Conservation (phyloP, 2,888 invertebrate genomes). For the Drosophila kanekoi region DNA sequence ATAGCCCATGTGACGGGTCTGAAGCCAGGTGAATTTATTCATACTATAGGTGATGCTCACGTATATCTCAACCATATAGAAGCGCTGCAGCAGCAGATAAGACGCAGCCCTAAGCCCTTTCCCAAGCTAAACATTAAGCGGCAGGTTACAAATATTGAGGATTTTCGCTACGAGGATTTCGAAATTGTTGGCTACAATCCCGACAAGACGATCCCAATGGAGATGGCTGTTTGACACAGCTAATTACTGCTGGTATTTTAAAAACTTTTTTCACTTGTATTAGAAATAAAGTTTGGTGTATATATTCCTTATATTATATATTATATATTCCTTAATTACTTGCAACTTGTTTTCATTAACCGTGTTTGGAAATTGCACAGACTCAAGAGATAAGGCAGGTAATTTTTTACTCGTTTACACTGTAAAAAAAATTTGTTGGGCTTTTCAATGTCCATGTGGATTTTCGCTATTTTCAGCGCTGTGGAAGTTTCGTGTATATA, state of each 20-base stretch:
- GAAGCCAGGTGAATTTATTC: conserved; percentile 96
- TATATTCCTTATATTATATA: too few species aligned
- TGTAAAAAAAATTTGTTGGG: too few species aligned
- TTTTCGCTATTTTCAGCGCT: too few species aligned
- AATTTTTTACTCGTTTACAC: too few species aligned
- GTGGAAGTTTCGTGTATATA: too few species aligned
- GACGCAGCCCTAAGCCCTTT: conserved; percentile 92
- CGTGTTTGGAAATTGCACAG: too few species aligned
- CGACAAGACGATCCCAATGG: conserved; percentile 95
- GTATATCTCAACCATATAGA: conserved; percentile 96
- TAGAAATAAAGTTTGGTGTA: not conserved
- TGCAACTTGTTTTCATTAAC: too few species aligned
- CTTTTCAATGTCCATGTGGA: too few species aligned
- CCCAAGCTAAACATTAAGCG: conserved; percentile 92
- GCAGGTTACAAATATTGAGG: conserved; percentile 91
- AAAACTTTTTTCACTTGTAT: not conserved
- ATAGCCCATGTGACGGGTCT: conserved; percentile 97
- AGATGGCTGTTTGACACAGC: conserved; percentile 87
- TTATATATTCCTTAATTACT: too few species aligned
- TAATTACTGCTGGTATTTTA: not conserved
- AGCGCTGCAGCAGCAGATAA: conserved; percentile 92
- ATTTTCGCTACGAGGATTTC: conserved; percentile 95
- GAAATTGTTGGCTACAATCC: conserved; percentile 93
- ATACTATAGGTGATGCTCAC: conserved; percentile 97
- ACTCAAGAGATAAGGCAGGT: too few species aligned